Conservation (phyloP, 2,888 invertebrate genomes). For the Ischnus inquisitorius region DNA sequence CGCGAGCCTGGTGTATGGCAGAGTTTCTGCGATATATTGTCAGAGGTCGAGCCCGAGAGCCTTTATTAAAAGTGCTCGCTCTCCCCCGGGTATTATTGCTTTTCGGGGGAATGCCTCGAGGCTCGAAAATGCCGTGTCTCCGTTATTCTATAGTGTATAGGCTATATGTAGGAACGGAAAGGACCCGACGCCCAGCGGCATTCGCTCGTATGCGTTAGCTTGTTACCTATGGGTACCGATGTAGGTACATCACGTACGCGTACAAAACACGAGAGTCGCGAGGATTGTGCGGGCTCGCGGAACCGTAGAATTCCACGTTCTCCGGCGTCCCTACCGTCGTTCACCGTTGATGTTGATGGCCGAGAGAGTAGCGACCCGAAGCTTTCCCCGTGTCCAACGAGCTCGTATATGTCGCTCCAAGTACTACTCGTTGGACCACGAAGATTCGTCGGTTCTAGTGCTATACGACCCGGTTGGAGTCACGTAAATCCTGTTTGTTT, state of each 20-base stretch:
- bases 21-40: slow-evolving; percentile 70
- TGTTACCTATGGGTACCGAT: slow-evolving; percentile 10
- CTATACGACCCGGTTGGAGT: slow-evolving; percentile 9
- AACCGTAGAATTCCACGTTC: slow-evolving; percentile 51
- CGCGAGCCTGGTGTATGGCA: slow-evolving; percentile 52
- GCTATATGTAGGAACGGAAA: neutral
- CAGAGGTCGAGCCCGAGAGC: slow-evolving; percentile 68
- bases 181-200: slow-evolving; percentile 7
- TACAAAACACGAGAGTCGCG: slow-evolving; percentile 7
- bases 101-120: slow-evolving; percentile 76
- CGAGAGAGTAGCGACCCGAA: neutral
- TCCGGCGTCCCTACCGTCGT: slow-evolving; percentile 27
- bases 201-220: slow-evolving; percentile 18
- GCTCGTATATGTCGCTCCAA: neutral
- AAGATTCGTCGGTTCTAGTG: neutral
- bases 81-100: slow-evolving; percentile 78
- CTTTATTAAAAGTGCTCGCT: slow-evolving; percentile 79
- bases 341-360: neutral
- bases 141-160: slow-evolving; percentile 27
- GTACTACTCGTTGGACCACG: slow-evolving; percentile 29
- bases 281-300: slow-evolving; percentile 40
- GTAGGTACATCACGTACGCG: slow-evolving; percentile 4
- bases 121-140: slow-evolving; percentile 78
- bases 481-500: slow-evolving; percentile 55
- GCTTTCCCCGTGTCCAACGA: slow-evolving; percentile 24